Conservation (phyloP, 2,113 vertebrate species). For the Coturnix japonica region DNA sequence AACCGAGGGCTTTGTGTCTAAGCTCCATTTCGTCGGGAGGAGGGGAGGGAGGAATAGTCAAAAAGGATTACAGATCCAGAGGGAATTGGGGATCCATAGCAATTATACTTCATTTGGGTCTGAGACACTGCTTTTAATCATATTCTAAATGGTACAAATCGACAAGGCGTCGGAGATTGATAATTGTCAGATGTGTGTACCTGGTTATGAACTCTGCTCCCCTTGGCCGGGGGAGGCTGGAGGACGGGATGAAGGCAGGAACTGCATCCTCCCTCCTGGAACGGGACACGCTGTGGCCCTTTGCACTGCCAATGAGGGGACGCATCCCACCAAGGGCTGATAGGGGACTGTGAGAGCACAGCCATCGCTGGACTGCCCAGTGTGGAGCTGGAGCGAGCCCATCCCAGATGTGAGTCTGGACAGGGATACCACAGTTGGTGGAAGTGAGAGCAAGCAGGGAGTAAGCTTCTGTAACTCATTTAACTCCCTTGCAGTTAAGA, state of each 20-base stretch:
- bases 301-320: background rate
- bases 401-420: background rate
- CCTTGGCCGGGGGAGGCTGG: background rate
- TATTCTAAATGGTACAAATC: conserved; percentile 76
- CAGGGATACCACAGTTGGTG: background rate
- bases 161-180: conserved; percentile 73
- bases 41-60: conserved; percentile 78
- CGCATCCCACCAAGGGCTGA: background rate
- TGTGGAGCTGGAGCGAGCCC: background rate
- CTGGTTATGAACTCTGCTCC: conserved; percentile 39
- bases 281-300: background rate
- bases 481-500: background rate
- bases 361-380: background rate
- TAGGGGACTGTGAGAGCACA: background rate
- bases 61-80: conserved; percentile 75
- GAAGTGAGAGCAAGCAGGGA: background rate
- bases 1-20: conserved; percentile 82
- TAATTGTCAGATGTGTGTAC: conserved; percentile 47
- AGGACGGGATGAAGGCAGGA: background rate
- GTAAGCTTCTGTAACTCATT: background rate
- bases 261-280: background rate
- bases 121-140: conserved; percentile 76
- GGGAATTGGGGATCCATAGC: conserved; percentile 78
- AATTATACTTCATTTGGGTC: conserved; percentile 83
- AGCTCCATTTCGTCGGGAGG: conserved; percentile 78